phyloP scores from a whole-genome alignment of 2,797 vertebrate species.

The Synanceia verrucosa region DNA sequence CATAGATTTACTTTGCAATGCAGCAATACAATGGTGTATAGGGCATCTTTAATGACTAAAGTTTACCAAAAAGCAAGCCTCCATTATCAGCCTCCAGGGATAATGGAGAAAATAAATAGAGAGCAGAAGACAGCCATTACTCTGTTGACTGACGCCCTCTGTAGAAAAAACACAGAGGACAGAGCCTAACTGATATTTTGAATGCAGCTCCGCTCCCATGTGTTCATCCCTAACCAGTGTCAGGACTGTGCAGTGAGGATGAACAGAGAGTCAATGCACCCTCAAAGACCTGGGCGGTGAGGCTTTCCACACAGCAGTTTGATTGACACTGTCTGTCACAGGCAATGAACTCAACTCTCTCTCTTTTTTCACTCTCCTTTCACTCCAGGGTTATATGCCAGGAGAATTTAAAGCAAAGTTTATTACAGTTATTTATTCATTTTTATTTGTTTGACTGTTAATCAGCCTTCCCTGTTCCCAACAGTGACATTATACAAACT shows the following conservation, averaged over 20 bases:
- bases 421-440: conserved; percentile 25
- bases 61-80: neutral
- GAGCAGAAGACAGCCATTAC: neutral
- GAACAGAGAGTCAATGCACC: conserved; percentile 53
- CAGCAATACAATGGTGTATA: neutral
- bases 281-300: conserved; percentile 65
- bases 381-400: neutral
- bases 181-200: neutral
- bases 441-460: conserved; percentile 33
- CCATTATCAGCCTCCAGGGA: neutral
- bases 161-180: neutral
- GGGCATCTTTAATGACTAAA: neutral
- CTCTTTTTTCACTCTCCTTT: neutral
- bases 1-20: neutral
- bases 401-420: neutral
- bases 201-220: conserved; percentile 16
- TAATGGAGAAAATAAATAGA: neutral
- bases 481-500: conserved; percentile 36
- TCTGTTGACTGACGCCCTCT: neutral
- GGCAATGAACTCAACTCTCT: conserved; percentile 55
- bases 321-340: conserved; percentile 69
- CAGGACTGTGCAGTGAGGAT: conserved; percentile 49
- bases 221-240: conserved; percentile 7
- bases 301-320: conserved; percentile 60
- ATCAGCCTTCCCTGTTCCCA: conserved; percentile 16